Conservation (phyloP, 2,888 invertebrate genomes). For the Drosophila helvetica region DNA sequence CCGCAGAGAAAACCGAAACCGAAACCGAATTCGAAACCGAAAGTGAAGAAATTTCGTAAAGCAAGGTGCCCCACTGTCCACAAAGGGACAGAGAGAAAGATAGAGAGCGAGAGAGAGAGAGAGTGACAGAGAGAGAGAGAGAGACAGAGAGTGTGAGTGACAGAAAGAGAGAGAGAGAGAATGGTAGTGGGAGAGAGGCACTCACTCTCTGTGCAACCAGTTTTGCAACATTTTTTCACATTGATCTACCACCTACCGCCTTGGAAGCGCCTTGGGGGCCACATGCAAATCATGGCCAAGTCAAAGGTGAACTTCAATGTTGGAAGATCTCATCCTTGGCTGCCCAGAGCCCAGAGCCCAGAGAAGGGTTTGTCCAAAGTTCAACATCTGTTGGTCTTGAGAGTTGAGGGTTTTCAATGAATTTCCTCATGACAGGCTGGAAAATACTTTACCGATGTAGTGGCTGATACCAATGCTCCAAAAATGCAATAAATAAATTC, state of each 20-base stretch:
- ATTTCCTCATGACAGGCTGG: neutral
- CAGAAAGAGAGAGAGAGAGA: neutral
- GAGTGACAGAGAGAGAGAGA: constrained; percentile 1
- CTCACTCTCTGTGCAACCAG: constrained; percentile 50
- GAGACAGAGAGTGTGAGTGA: neutral
- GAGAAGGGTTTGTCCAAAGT: too few relatives aligned
- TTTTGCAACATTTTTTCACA: constrained; percentile 65
- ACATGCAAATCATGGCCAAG: constrained; percentile 15
- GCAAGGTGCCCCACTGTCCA: constrained; percentile 34
- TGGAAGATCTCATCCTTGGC: neutral
- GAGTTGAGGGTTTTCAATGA: neutral
- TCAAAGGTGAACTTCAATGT: constrained; percentile 10
- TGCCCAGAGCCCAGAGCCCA: neutral
- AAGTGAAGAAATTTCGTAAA: constrained; percentile 72
- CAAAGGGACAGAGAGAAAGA: constrained; percentile 32
- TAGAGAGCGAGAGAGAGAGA: neutral
- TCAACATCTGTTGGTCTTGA: neutral
- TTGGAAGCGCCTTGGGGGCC: constrained; percentile 12
- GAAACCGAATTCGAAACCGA: constrained; percentile 59
- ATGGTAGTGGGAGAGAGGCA: constrained; percentile 2
- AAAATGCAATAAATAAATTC: neutral
- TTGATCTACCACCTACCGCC: neutral
- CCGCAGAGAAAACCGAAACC: constrained; percentile 33
- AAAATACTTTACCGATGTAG: neutral
- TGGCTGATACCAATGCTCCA: neutral